Conservation (phyloP, 2,113 vertebrate species). For the Tachysurus vachellii region DNA sequence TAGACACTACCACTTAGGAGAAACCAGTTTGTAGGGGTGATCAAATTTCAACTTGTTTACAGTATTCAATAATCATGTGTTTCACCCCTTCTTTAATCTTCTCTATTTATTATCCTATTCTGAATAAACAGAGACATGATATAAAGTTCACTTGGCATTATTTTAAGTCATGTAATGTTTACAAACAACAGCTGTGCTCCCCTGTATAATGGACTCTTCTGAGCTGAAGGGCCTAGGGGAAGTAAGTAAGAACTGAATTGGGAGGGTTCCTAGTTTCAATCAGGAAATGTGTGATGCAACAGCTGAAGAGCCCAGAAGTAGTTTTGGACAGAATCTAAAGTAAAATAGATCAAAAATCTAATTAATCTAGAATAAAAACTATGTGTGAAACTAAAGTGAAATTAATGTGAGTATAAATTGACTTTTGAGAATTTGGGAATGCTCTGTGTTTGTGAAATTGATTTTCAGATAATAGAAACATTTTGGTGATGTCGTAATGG, state of each 20-base stretch:
- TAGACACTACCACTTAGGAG: neutral
- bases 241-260: neutral
- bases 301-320: neutral
- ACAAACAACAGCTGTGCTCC: neutral
- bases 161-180: neutral
- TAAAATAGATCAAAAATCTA: neutral
- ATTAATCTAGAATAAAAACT: no score
- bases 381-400: no score
- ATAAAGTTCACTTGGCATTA: neutral
- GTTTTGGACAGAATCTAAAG: neutral
- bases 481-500: neutral
- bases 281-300: neutral
- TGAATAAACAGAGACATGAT: neutral
- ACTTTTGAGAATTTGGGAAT: neutral
- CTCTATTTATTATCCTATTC: neutral
- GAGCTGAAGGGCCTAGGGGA: slow-evolving; percentile 1
- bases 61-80: neutral
- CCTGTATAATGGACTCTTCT: neutral
- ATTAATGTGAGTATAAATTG: neutral
- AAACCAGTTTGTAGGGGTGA: neutral
- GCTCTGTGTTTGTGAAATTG: neutral
- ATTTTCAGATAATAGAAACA: neutral
- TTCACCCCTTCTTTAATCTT: neutral
- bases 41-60: neutral
- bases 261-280: neutral